Conservation (phyloP, 2,797 vertebrate genomes). For the Acanthornis magna region DNA sequence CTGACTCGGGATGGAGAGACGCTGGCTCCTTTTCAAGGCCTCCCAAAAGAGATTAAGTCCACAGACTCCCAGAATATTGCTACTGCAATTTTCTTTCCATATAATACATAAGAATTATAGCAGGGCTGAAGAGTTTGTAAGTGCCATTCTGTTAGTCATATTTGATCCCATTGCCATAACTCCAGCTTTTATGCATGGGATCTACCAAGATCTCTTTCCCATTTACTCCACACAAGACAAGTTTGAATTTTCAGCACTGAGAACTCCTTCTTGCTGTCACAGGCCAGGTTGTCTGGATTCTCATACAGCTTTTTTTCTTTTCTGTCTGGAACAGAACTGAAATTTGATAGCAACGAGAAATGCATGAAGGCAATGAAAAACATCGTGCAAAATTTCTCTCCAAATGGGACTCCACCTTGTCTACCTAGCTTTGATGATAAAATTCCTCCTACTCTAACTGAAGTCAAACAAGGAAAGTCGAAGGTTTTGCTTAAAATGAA, state of each 20-base stretch:
- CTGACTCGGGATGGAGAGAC: conserved; percentile 41
- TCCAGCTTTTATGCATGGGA: conserved; percentile 25
- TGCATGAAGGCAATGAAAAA: neutral
- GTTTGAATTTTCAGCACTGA: neutral
- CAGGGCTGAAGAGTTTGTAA: conserved; percentile 21
- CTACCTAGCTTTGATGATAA: neutral
- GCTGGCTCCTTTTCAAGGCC: conserved; percentile 59
- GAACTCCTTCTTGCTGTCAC: neutral
- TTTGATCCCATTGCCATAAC: conserved; percentile 15
- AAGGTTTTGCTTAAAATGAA: neutral
- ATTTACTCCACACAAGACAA: neutral
- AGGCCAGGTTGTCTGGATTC: conserved; percentile 18
- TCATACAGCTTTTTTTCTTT: neutral
- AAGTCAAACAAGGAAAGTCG: neutral
- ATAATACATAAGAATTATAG: conserved; percentile 4
- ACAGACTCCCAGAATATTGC: conserved; percentile 43
- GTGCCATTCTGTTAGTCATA: conserved; percentile 16
- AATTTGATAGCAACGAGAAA: neutral
- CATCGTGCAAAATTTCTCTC: neutral
- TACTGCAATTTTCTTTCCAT: conserved; percentile 57
- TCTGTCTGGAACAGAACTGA: neutral
- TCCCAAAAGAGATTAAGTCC: conserved; percentile 41
- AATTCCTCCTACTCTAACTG: neutral
- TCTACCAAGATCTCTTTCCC: conserved; percentile 14
- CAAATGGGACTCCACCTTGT: neutral